Percentiles rank a stretch among this genome's conserved stretches.
These are phyloP conservation scores for Pyrochroa serraticornis DNA, from an alignment of 2,888 invertebrate genomes.

Conservation along the genomic window DNA sequence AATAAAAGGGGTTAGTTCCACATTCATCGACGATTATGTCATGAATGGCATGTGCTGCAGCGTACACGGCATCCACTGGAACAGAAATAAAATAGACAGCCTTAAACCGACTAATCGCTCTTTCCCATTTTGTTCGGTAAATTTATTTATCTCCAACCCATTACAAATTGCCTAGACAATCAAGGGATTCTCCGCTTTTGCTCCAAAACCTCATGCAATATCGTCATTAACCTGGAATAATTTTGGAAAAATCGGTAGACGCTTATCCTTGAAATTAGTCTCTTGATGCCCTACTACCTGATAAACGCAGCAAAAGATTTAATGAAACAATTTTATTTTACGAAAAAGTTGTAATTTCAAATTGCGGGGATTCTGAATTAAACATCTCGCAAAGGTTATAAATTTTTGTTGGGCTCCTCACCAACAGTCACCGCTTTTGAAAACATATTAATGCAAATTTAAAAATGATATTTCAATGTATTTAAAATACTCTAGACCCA, in stretches of 20 bases:
- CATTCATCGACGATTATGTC: conserved; percentile 67
- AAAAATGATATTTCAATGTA: not conserved
- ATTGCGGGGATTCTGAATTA: too few species aligned
- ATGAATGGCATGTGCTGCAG: conserved; percentile 75
- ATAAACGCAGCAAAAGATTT: not conserved
- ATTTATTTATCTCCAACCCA: conserved; percentile 15
- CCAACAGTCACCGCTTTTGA: too few species aligned
- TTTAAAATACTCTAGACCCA: not conserved
- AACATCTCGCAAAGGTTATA: too few species aligned
- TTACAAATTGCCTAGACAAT: conserved; percentile 11
- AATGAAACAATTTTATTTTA: not conserved
- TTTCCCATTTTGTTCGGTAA: conserved; percentile 6
- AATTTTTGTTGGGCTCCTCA: too few species aligned
- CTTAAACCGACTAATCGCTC: conserved; percentile 10
- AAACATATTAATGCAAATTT: not conserved
- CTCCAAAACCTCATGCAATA: conserved; percentile 2
- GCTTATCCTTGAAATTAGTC: not conserved
- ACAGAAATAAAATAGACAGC: conserved; percentile 22
- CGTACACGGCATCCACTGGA: conserved; percentile 76
- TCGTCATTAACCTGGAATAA: conserved; percentile 7
- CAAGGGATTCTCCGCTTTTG: conserved; percentile 10
- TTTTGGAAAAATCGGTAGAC: not conserved
- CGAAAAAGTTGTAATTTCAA: too few species aligned
- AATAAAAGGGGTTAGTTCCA: conserved; percentile 49
- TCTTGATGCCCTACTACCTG: not conserved